Evolutionary conservation across 2,113 vertebrate genomes (phyloP), one percentile per base, ranked within the genome.

Genomic region (Siniperca knerii): DNA sequence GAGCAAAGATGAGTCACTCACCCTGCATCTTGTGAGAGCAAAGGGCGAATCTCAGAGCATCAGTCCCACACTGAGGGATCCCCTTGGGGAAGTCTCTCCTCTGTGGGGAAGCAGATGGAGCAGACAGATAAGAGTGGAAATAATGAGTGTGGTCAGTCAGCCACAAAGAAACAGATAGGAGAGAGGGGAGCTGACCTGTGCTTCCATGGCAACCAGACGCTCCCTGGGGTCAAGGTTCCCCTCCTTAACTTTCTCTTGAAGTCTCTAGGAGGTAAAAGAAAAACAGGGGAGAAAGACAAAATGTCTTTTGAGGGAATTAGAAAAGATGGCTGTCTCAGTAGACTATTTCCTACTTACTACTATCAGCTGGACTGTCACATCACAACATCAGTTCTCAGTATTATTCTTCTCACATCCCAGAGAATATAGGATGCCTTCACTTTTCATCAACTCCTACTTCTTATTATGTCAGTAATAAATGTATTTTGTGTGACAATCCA

Each of bases 1-100:
- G 40, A 48, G 29, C 18, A 48, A 6, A 61, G 48, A 33, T 10
- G 67, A 40, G 37, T 65, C 0, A 71, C 94, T 95, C 84, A 98
- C 97, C 97, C 87, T 97, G 97, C 1, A 96, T 94, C 0, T 94
- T 97, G 90, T 97, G 96, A 12, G 97, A 97, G 57, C 97, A 98
- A 13, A 98, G 96, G 65, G 97, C 97, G 16, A 98, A 97, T 10
- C 97, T 95, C 77, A 98, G 94, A 0, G 97, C 97, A 0, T 98
- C 97, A 0, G 97, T 97, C 4, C 97, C 97, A 74, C 97, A 98
- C 85, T 97, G 96, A 0, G 97, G 97, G 73, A 98, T 98, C 23
- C 97, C 97, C 0, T 33, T 77, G 0, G 97, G 97, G 88, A 97
- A 98, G 92, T 98, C 97, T 0, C 93, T 95, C 77, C 89, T 97